phyloP scores from a whole-genome alignment of 2,113 vertebrate genomes.

The Bos taurus region ARS-UCD2.0 NC_037336.1:5875501-5876000 shows the following conservation, averaged over 20 bases:
- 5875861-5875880: neutral
- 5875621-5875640: neutral
- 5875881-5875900: neutral
- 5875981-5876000: neutral
- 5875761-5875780: neutral
- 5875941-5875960: neutral
- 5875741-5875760: neutral
- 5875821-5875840: neutral
- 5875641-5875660: neutral
- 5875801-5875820: neutral
- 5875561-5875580: neutral
- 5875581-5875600: neutral
- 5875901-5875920: neutral
- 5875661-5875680: too few relatives aligned
- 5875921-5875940: neutral
- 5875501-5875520: neutral
- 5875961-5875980: neutral
- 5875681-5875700: neutral
- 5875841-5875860: neutral
- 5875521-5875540: neutral
- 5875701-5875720: too few relatives aligned
- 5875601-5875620: neutral
- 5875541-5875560: neutral
- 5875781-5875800: neutral
- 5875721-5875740: neutral